Percentiles rank a stretch among this genome's conserved stretches.
Evolutionary conservation across 2,113 vertebrate genomes (phyloP).

Genomic region (Labrus mixtus): DNA sequence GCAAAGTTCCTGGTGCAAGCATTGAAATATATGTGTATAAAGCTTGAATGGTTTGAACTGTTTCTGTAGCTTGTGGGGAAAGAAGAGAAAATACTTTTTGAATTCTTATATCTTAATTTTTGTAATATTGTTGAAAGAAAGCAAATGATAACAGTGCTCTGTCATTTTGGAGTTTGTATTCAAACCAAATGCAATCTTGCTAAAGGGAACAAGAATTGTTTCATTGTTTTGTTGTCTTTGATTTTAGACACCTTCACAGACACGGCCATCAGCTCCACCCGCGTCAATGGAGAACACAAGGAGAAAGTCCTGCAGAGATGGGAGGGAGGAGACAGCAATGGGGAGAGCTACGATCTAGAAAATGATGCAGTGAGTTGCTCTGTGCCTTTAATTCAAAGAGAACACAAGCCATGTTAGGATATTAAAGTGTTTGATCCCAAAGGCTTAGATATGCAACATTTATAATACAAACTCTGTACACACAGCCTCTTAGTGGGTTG

Average conservation of each 20-base stretch:
- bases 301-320: constrained; percentile 93
- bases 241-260: constrained; percentile 91
- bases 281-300: constrained; percentile 92
- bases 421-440: not conserved
- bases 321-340: constrained; percentile 92
- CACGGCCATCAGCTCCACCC: constrained; percentile 88
- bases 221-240: not conserved
- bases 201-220: not conserved
- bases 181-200: not conserved
- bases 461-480: not conserved
- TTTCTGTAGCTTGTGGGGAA: too few species aligned
- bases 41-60: not conserved
- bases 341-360: constrained; percentile 91
- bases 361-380: constrained; percentile 85
- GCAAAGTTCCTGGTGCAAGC: not conserved
- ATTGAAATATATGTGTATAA: not conserved
- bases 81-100: too few species aligned
- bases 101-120: too few species aligned
- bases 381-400: not conserved
- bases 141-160: too few species aligned
- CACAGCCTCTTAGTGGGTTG: not conserved
- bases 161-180: not conserved
- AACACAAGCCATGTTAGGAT: not conserved
- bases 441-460: not conserved
- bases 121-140: too few species aligned